Evolutionary conservation across 2,797 vertebrate genomes (phyloP).

Genomic region (Rhincodon typus): DNA sequence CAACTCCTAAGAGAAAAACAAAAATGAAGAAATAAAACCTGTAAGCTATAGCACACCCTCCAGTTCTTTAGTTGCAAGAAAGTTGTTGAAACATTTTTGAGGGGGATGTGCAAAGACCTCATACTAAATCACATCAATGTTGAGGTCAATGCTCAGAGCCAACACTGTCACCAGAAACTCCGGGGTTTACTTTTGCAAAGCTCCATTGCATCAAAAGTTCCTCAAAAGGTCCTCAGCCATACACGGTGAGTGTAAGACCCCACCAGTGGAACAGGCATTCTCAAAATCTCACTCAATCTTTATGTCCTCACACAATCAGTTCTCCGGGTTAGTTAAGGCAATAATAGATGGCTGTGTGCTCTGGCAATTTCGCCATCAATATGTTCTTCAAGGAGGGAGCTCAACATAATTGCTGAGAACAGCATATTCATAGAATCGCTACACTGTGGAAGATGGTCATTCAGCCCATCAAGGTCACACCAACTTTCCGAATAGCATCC

Average conservation of each 20-base stretch:
- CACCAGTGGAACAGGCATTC: not conserved
- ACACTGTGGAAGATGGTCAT: too few relatives aligned
- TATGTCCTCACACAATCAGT: not conserved
- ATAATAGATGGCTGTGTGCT: not conserved
- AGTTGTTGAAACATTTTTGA: not conserved
- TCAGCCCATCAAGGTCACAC: too few relatives aligned
- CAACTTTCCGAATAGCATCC: too few relatives aligned
- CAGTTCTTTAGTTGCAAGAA: not conserved
- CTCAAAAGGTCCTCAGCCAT: not conserved
- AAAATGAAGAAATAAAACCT: not conserved
- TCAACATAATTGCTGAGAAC: not conserved
- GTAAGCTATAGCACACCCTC: not conserved
- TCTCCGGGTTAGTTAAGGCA: not conserved
- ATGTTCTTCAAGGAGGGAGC: not conserved
- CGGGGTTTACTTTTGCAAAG: not conserved
- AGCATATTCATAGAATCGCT: not conserved
- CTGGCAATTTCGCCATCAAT: not conserved
- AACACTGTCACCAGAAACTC: not conserved
- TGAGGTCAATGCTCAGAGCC: not conserved
- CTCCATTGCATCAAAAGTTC: too few relatives aligned
- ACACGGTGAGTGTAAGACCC: not conserved
- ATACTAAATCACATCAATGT: not conserved
- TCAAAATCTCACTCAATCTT: not conserved
- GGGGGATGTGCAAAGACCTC: not conserved
- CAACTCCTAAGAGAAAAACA: not conserved